These are phyloP conservation scores for Hydrozoanthus gracilis DNA, from an alignment of 92 coral and sea anemone genomes.

Conservation along the genomic window DNA sequence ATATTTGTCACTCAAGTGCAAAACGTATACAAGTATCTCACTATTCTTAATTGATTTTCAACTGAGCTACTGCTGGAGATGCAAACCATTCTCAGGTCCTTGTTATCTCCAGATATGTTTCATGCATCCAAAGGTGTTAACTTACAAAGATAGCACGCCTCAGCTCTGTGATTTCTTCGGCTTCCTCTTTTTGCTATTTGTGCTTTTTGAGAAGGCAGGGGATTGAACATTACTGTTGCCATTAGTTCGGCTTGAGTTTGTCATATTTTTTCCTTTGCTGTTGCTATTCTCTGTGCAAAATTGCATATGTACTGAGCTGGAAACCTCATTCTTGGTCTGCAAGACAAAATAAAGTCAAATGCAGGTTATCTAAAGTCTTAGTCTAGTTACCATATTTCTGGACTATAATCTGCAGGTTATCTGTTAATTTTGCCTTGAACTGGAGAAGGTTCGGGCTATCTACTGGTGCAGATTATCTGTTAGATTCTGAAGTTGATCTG, in stretches of 20 bases:
- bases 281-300: not conserved
- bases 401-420: too few species aligned
- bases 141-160: slow-evolving; percentile 30
- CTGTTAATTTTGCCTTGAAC: too few species aligned
- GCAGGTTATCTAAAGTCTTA: not conserved
- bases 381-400: too few species aligned
- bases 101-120: not conserved
- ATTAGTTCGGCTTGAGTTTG: slow-evolving; percentile 8
- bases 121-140: not conserved
- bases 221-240: slow-evolving; percentile 6
- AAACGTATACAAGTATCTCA: not conserved
- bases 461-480: too few species aligned
- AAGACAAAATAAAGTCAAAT: not conserved
- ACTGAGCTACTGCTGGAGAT: too few species aligned
- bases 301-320: slow-evolving; percentile 12
- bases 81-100: not conserved
- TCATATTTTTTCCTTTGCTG: not conserved
- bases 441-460: too few species aligned
- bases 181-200: slow-evolving; percentile 23
- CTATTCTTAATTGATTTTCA: not conserved
- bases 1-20: not conserved
- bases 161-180: slow-evolving; percentile 27
- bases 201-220: slow-evolving; percentile 13
- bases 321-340: slow-evolving; percentile 24
- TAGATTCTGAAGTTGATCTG: too few species aligned